Evolutionary conservation across 2,113 vertebrate species (phyloP), one percentile per base, ranked within the genome.

Genomic region (Rhea pennata): DNA sequence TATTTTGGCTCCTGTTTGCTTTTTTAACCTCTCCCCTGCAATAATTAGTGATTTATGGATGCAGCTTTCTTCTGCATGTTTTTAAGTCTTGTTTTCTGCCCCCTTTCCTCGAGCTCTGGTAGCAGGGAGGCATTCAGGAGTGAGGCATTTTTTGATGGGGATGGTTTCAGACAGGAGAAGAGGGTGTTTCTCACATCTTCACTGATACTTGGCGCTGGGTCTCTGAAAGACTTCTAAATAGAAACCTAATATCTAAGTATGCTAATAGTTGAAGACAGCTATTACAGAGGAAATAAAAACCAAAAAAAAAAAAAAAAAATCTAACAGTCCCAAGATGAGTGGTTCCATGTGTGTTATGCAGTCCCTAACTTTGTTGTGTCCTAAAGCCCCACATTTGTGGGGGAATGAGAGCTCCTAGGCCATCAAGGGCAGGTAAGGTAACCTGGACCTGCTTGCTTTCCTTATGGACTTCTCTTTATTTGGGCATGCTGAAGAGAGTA

Each of bases 21-120:
- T 86, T 31, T 86, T 82, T 69, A 78, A 16, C 15, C 27, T 79
- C 56, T 71, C 20, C 31, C 23, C 29, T 61, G n/a, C 44, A n/a
- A 73, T 44, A 36, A 53, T 59, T 58, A 72, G 36, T 17, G 22
- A 5, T 23, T 15, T 61, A 22, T 36, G 5, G 10, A 42, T 9
- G 3, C 22, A 59, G 29, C 17, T 20, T 6, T 36, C 5, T 69
- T 29, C n/a, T 66, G 5, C 0, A 0, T 36, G 36, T 24, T 83
- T 74, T 46, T 50, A 26, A 1, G 5, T 31, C 0, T 0, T 21
- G 40, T 65, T 83, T 88, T 92, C 46, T 59, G 21, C 22, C 15
- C 15, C 3, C 15, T 70, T 83, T 70, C 51, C 42, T 36, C 33
- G 31, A 70, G 20, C 48, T 22, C 50, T 29, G 36, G 46, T 48